phyloP scores from a whole-genome alignment of 2,888 invertebrate genomes.

The Diachrysia chrysitis region DNA sequence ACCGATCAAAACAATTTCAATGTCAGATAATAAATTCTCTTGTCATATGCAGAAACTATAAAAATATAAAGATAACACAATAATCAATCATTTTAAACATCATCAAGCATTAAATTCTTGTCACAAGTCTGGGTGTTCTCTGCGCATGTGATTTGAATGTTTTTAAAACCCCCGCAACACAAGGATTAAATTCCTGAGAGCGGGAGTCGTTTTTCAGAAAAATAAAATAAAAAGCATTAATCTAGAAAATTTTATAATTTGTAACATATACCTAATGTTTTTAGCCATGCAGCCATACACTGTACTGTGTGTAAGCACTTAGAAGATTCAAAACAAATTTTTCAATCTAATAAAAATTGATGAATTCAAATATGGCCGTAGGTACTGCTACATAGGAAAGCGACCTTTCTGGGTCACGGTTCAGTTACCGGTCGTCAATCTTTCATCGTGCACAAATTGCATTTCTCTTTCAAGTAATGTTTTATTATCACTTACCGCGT shows the following conservation, averaged over 20 bases:
- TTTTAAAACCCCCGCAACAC: too few species aligned
- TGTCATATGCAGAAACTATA: conserved; percentile 17
- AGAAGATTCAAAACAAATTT: conserved; percentile 33
- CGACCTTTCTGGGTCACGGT: conserved; percentile 73
- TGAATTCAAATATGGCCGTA: conserved; percentile 43
- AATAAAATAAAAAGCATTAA: too few species aligned
- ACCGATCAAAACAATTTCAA: conserved; percentile 20
- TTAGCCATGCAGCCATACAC: neutral
- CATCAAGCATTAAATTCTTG: too few species aligned
- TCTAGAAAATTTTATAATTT: conserved; percentile 47
- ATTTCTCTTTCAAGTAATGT: conserved; percentile 55
- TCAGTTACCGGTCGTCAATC: conserved; percentile 63
- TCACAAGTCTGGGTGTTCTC: too few species aligned
- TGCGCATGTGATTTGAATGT: too few species aligned
- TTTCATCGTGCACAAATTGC: conserved; percentile 53
- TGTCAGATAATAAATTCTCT: conserved; percentile 9
- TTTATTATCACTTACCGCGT: conserved; percentile 32
- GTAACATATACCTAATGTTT: conserved; percentile 46
- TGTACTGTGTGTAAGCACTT: too few species aligned
- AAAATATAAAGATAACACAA: conserved; percentile 34
- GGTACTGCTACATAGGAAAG: conserved; percentile 56
- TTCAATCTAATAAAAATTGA: conserved; percentile 48
- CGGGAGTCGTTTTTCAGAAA: too few species aligned
- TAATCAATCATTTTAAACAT: conserved; percentile 36
- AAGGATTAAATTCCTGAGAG: too few species aligned